A percentile compares a stretch with the other conserved stretches of the same genome.
Conservation (phyloP, 2,888 invertebrate genomes). For the Pseudococcus longispinus region DNA sequence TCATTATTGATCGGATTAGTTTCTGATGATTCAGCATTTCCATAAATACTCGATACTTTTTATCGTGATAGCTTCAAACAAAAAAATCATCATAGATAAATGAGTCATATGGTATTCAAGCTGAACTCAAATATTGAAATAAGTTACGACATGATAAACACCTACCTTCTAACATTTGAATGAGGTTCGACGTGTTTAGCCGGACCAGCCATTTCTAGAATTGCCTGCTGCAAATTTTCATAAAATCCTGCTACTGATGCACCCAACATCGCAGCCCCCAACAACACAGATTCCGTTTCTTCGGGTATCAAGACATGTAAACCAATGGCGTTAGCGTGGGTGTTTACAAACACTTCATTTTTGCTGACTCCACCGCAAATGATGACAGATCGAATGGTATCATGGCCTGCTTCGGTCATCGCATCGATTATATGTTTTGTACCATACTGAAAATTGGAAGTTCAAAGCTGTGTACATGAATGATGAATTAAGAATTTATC, state of each 20-base stretch:
- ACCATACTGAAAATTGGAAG: slow-evolving; percentile 75
- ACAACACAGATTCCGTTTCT: slow-evolving; percentile 83
- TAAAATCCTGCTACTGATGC: slow-evolving; percentile 81
- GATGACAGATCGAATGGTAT: slow-evolving; percentile 74
- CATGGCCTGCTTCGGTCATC: slow-evolving; percentile 67
- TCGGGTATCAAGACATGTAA: slow-evolving; percentile 81
- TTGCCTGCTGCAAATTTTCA: slow-evolving; percentile 69
- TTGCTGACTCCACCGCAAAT: slow-evolving; percentile 91
- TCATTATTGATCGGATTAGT: slow-evolving; percentile 75
- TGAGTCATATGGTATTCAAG: background rate
- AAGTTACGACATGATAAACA: background rate
- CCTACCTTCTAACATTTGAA: background rate
- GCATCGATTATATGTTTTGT: slow-evolving; percentile 86
- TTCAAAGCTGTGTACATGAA: background rate
- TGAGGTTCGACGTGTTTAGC: slow-evolving; percentile 15
- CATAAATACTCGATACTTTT: slow-evolving; percentile 83
- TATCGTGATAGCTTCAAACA: slow-evolving; percentile 74
- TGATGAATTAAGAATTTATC: background rate
- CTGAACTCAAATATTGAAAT: background rate
- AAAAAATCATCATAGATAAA: background rate
- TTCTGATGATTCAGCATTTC: slow-evolving; percentile 83
- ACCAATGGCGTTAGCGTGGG: slow-evolving; percentile 84
- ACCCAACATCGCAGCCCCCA: slow-evolving; percentile 90
- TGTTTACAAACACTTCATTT: slow-evolving; percentile 83
- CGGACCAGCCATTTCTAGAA: slow-evolving; percentile 76